These are phyloP conservation scores for Lasioglossum zephyrum DNA, from an alignment of 2,888 invertebrate species.

Conservation along the genomic window DNA sequence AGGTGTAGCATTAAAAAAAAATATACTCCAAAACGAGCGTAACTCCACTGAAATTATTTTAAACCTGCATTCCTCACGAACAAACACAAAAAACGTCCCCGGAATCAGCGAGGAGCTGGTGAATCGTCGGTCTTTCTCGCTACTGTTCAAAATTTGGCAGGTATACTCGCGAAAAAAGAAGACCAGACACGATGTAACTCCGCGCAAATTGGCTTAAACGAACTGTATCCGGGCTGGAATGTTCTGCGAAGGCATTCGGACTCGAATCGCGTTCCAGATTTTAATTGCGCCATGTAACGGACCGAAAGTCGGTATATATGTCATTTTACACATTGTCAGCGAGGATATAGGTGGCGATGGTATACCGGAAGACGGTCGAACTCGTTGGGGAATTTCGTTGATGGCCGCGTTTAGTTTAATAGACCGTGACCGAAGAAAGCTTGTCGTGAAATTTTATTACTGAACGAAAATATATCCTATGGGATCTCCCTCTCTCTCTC, in stretches of 20 bases:
- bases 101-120: neutral
- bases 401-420: constrained; percentile 39
- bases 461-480: constrained; percentile 2
- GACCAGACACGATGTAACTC: neutral
- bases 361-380: constrained; percentile 14
- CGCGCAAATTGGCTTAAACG: constrained; percentile 2
- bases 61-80: neutral
- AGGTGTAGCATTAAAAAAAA: neutral
- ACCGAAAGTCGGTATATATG: neutral
- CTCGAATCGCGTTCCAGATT: constrained; percentile 1
- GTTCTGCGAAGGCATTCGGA: neutral
- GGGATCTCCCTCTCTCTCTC: neutral
- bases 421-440: constrained; percentile 42
- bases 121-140: neutral
- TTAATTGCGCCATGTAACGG: neutral
- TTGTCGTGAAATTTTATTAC: constrained; percentile 52
- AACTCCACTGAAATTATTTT: neutral
- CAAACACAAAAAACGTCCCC: neutral
- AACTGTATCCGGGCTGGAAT: neutral
- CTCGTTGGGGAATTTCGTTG: constrained; percentile 41
- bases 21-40: neutral
- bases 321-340: neutral
- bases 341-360: neutral
- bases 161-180: neutral
- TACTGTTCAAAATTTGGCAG: neutral